Base-by-base conservation (phyloP, 2,888 invertebrate species). In the Petrolisthes manimaculis region DNA sequence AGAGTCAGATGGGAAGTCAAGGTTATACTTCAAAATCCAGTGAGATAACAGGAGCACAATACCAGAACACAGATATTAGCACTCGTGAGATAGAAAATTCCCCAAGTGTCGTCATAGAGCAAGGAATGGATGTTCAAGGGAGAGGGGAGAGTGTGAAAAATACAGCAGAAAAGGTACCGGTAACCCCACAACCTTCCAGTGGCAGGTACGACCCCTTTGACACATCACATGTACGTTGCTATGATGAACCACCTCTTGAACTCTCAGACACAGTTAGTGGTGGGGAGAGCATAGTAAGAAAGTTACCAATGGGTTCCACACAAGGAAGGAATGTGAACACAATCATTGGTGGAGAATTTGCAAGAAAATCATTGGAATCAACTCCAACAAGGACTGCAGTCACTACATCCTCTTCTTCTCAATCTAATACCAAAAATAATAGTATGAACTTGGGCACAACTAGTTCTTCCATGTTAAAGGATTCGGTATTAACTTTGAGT, bases 191-290 rank as follows among this genome's bases (percentile, higher is more conserved):
- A 5, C 55, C 24, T 61, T 12, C 61, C 18, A 55, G 12, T 51
- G 80, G 69, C 51, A 74, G 24, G 8, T n/a, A 74, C 14, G 89
- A 89, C 55, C 89, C 89, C 61, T 89, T 89, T 89, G 89, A 89
- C 54, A 87, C 87, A 14, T 89, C 89, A 53, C 81, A 89, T 14
- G 24, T 89, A 24, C 81, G 84, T 56, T 84, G 86, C 18, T 89
- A 89, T 37, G 89, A 89, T 71, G 89, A 87, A n/a, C 89, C 89
- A 12, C 89, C 89, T 37, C 5, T 77, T 14, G 89, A 89, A 51
- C 21, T 61, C 21, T 56, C 83, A 37, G 67, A 86, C 3, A 71
- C 74, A 14, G 24, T 51, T 37, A 83, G 53, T 83, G 51, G 69
- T 51, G 71, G 14, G 71, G 51, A 53, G 69, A 83, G 9, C 21